Evolutionary conservation across 2,113 vertebrate species (phyloP).

Genomic region (Cinclus cinclus): DNA sequence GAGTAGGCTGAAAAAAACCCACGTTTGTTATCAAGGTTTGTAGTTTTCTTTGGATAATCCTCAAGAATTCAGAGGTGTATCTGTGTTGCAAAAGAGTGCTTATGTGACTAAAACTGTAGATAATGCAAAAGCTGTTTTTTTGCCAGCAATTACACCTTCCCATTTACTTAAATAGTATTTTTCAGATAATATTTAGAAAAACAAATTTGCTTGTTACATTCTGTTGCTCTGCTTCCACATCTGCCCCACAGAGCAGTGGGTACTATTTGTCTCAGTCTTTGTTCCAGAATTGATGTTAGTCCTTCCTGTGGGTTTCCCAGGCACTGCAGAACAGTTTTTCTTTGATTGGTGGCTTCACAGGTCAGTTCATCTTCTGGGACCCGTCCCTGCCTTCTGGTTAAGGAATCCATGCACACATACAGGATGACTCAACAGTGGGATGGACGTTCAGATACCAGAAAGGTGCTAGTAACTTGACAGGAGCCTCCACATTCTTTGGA

Average conservation of each 20-base stretch:
- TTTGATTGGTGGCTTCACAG: conserved; percentile 52
- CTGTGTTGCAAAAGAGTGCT: not conserved
- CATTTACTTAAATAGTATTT: not conserved
- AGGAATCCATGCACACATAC: conserved; percentile 46
- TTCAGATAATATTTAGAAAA: not conserved
- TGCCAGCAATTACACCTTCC: not conserved
- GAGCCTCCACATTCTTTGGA: conserved; percentile 65
- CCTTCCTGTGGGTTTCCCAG: not conserved
- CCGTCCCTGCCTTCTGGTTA: conserved; percentile 62
- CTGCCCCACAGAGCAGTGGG: not conserved
- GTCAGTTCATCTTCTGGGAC: conserved; percentile 54
- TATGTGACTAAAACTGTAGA: not conserved
- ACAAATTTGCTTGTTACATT: not conserved
- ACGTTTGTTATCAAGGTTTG: not conserved
- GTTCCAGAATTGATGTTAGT: not conserved
- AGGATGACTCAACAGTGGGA: conserved; percentile 61
- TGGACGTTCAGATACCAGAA: conserved; percentile 57
- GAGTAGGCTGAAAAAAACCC: not conserved
- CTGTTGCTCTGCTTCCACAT: not conserved
- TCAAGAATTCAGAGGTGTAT: not conserved
- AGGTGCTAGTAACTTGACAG: conserved; percentile 62
- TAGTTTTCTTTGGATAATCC: not conserved
- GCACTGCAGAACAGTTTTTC: conserved; percentile 2
- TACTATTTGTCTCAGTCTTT: not conserved
- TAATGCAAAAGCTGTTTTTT: not conserved